phyloP scores from a whole-genome alignment of 2,888 invertebrate genomes.

The Amphipoea lucens region DNA sequence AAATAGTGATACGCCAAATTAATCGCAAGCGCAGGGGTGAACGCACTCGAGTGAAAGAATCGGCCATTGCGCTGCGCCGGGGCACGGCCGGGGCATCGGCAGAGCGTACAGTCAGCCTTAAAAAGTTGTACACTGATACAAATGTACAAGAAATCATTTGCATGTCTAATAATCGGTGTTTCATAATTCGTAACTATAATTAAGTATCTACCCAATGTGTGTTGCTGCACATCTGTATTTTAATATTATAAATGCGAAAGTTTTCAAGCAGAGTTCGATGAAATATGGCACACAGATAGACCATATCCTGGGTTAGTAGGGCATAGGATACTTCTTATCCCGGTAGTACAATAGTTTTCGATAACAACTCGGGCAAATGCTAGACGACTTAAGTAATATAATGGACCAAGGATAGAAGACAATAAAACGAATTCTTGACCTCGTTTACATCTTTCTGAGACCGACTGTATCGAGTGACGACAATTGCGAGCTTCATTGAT shows the following conservation, averaged over 20 bases:
- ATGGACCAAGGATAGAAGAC: neutral
- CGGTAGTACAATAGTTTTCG: neutral
- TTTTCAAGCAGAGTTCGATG: neutral
- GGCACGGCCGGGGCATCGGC: constrained; percentile 12
- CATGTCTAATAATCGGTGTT: neutral
- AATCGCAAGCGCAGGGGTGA: constrained; percentile 70
- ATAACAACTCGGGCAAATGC: neutral
- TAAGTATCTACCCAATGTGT: neutral
- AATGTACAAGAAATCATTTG: neutral
- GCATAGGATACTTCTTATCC: neutral
- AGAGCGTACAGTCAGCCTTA: constrained; percentile 22
- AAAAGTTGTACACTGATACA: constrained; percentile 1
- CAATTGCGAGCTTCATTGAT: constrained; percentile 52
- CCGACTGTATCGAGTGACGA: constrained; percentile 42
- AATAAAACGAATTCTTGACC: neutral
- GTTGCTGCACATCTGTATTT: neutral
- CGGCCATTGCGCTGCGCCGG: constrained; percentile 37
- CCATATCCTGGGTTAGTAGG: too few species aligned
- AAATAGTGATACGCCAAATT: constrained; percentile 68
- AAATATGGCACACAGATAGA: neutral
- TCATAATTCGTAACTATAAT: neutral
- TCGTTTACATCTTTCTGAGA: neutral
- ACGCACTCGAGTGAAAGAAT: constrained; percentile 68
- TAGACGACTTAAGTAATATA: neutral
- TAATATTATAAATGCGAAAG: neutral